phyloP scores from a whole-genome alignment of 2,113 vertebrate species.

The Colistium nudipinnis region DNA sequence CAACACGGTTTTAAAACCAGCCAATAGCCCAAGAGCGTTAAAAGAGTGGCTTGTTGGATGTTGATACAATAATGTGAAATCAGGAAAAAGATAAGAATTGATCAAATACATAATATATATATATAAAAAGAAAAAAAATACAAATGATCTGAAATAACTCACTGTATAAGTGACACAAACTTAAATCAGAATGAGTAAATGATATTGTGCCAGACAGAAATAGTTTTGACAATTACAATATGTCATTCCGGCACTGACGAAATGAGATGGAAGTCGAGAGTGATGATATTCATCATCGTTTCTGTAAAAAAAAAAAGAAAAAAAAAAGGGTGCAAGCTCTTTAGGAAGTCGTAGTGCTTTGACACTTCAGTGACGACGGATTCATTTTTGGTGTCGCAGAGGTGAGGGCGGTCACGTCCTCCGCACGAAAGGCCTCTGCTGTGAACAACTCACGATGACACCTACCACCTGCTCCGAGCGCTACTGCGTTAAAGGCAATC shows the following conservation, averaged over 20 bases:
- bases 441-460: conserved; percentile 43
- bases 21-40: neutral
- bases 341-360: neutral
- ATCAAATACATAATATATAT: too few species aligned
- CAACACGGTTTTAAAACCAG: conserved; percentile 1
- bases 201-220: neutral
- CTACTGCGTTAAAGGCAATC: conserved; percentile 62
- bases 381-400: conserved; percentile 19
- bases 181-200: neutral
- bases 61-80: neutral
- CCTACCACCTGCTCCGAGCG: conserved; percentile 53
- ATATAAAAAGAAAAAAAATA: neutral
- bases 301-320: too few species aligned
- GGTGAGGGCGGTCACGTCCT: conserved; percentile 28
- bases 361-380: conserved; percentile 20
- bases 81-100: too few species aligned
- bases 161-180: neutral
- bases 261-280: too few species aligned
- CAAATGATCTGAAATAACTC: neutral
- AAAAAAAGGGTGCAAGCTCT: conserved; percentile 2
- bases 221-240: too few species aligned
- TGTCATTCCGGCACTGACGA: too few species aligned
- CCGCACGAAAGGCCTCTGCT: conserved; percentile 34
- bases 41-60: neutral
- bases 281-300: neutral